Conservation (phyloP, 2,888 invertebrate genomes). For the Drosophila melanosoma region DNA sequence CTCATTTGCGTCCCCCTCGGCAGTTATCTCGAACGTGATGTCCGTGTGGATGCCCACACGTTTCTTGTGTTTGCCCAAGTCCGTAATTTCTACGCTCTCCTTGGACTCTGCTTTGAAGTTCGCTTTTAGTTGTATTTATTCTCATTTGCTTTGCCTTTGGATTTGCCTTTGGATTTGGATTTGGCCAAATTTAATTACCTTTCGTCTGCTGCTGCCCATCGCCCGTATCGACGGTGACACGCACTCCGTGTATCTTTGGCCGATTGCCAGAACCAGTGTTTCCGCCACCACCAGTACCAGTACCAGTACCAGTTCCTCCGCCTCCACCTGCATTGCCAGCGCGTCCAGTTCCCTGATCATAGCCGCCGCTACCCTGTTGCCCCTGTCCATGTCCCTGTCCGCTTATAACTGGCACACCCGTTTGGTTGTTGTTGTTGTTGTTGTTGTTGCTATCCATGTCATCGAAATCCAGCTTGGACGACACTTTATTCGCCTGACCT, state of each 20-base stretch:
- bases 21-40: constrained; percentile 85
- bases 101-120: constrained; percentile 79
- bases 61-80: constrained; percentile 83
- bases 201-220: constrained; percentile 82
- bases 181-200: constrained; percentile 75
- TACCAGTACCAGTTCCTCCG: constrained; percentile 20
- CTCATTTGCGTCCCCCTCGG: constrained; percentile 81
- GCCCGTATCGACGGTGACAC: constrained; percentile 85
- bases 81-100: constrained; percentile 84
- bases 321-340: constrained; percentile 12
- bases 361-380: constrained; percentile 42
- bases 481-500: constrained; percentile 83
- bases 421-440: constrained; percentile 69
- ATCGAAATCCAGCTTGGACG: constrained; percentile 84
- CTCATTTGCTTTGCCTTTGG: constrained; percentile 36
- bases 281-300: constrained; percentile 16
- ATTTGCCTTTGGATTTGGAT: constrained; percentile 26
- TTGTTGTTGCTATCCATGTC: constrained; percentile 67
- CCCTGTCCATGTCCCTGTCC: constrained; percentile 51
- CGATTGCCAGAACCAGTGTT: constrained; percentile 72
- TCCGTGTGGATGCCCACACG: constrained; percentile 85
- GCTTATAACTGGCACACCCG: constrained; percentile 66
- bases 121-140: constrained; percentile 24
- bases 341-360: constrained; percentile 60
- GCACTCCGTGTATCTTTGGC: constrained; percentile 85